Evolutionary conservation across 2,797 vertebrate species (phyloP).

Genomic region (Harpagifer antarcticus): DNA sequence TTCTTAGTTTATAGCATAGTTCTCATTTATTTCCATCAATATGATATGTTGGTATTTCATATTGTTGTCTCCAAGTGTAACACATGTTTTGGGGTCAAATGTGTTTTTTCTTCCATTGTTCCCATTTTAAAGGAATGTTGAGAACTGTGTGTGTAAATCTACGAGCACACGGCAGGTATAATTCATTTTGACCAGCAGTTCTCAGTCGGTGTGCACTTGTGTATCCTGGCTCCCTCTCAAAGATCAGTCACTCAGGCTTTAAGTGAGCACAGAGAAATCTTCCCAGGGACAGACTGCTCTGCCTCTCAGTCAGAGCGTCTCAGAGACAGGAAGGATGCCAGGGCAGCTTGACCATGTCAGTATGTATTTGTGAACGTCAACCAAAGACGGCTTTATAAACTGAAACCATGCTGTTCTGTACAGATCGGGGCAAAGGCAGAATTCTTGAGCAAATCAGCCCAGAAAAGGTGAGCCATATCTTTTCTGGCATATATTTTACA

Average conservation of each 20-base stretch:
- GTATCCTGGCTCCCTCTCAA: conserved; percentile 45
- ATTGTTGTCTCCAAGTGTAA: conserved; percentile 1
- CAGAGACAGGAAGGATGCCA: conserved; percentile 24
- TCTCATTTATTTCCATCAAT: background rate
- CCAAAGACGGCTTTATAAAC: conserved; percentile 13
- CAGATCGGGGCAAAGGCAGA: conserved; percentile 95
- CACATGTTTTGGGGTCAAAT: background rate
- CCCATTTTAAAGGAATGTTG: conserved; percentile 37
- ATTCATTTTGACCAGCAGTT: conserved; percentile 32
- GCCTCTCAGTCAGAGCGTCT: conserved; percentile 13
- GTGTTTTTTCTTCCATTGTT: conserved; percentile 15
- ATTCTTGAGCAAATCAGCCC: conserved; percentile 94
- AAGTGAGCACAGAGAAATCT: conserved; percentile 44
- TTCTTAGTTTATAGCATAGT: background rate
- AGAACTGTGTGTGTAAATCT: conserved; percentile 30
- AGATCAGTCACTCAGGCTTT: conserved; percentile 29
- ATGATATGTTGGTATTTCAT: background rate
- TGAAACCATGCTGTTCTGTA: conserved; percentile 21
- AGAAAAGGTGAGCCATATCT: conserved; percentile 89
- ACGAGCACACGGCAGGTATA: conserved; percentile 7
- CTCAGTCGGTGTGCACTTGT: conserved; percentile 26
- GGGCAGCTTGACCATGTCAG: conserved; percentile 17
- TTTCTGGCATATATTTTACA: background rate
- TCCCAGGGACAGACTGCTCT: conserved; percentile 19
- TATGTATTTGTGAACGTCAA: conserved; percentile 13